Evolutionary conservation across 2,113 vertebrate species (phyloP), one percentile per base, ranked within the genome.

Genomic region (Tenrec ecaudatus): DNA sequence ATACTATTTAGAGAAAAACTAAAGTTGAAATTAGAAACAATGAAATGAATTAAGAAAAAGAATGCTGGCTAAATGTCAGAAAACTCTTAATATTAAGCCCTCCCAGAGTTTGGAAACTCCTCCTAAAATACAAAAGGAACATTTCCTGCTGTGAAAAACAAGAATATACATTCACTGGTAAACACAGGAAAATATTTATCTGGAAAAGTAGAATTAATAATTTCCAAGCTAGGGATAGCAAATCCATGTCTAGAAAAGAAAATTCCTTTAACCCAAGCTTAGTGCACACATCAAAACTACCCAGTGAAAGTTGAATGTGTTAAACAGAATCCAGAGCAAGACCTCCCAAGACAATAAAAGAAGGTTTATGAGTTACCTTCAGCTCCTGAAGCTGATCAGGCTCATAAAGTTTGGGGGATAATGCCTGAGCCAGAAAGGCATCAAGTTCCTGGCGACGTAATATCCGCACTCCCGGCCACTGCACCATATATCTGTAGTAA

Each of bases 341-440:
- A 38, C 71, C 91, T 91, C 88, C 95, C 88, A 47, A 66, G 58
- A 76, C 64, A 57, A 81, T 73, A 7, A 83, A 92, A 23, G 75
- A 64, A 58, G 4, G 86, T 31, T 89, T 77, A 81, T 43, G 71
- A 96, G 94, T 98, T 98, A 99, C 99, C 99, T 99, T 99, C 95
- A 99, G 98, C 97, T 99, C 99, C 98, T 99, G 99, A 96, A 99
- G 99, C 98, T 99, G 99, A 97, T 99, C 99, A 95, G 99, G 99
- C 97, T 99, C 99, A 97, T 99, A 99, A 96, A 99, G 99, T 98
- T 99, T 99, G 98, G 99, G 98, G 98, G 99, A 99, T 98, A 99
- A 98, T 8, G 99, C 99, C 94, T 99, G 99, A 97, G 99, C 98
- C 98, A 99, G 98, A 98, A 99, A 99, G 97, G 99, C 99, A 95